phyloP scores from a whole-genome alignment of 2,797 vertebrate genomes.

The Sebastes vulpes region DNA sequence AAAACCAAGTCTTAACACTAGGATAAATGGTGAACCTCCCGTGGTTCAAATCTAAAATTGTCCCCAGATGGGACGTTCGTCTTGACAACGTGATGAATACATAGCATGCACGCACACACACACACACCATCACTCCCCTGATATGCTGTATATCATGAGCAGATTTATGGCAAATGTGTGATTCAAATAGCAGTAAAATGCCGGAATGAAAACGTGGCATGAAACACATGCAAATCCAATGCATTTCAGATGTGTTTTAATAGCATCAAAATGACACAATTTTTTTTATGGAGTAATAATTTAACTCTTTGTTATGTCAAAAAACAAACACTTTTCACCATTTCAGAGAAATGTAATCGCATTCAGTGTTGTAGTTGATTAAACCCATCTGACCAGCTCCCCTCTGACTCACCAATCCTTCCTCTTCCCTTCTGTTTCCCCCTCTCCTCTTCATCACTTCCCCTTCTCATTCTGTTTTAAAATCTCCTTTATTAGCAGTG shows the following conservation, averaged over 20 bases:
- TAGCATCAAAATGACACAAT: background rate
- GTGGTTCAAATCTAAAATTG: background rate
- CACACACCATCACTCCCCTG: background rate
- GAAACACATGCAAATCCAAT: background rate
- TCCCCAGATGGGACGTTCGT: background rate
- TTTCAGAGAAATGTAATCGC: background rate
- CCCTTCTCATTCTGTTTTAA: background rate
- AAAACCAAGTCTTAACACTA: background rate
- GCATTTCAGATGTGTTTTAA: constrained; percentile 26
- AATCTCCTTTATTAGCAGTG: background rate
- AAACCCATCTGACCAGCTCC: background rate
- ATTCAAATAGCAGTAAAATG: background rate
- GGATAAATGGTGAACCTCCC: background rate
- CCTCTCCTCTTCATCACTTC: background rate
- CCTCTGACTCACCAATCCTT: background rate
- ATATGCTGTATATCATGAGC: background rate
- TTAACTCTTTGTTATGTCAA: constrained; percentile 1
- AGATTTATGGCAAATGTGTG: background rate
- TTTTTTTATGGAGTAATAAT: background rate
- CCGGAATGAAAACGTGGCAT: background rate
- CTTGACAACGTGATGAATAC: background rate
- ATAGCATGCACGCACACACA: background rate
- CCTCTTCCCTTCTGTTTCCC: background rate
- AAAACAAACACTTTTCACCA: background rate
- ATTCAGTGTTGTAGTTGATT: background rate